Conservation (phyloP, 2,888 invertebrate genomes). For the Anaspis maculata region DNA sequence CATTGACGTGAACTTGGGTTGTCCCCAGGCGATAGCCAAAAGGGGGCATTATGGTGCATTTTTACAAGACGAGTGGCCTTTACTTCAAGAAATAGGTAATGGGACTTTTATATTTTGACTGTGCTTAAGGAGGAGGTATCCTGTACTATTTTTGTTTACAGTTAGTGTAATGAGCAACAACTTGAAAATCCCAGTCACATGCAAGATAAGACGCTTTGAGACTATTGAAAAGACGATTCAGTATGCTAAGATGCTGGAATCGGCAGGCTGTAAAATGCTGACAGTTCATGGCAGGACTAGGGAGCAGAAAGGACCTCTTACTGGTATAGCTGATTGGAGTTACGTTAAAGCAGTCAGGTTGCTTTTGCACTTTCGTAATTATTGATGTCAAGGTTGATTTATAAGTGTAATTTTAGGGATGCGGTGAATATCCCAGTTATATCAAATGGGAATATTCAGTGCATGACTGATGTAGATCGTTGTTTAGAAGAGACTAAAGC, state of each 20-base stretch:
- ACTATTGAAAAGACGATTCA: slow-evolving; percentile 75
- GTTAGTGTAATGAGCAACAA: slow-evolving; percentile 61
- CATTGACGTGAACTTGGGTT: slow-evolving; percentile 95
- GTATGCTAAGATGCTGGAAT: slow-evolving; percentile 91
- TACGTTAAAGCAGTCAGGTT: slow-evolving; percentile 86
- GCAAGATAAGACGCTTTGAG: slow-evolving; percentile 89
- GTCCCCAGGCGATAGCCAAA: slow-evolving; percentile 96
- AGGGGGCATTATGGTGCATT: slow-evolving; percentile 94
- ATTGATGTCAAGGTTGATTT: too few relatives aligned
- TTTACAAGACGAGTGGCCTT: slow-evolving; percentile 91
- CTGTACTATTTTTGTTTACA: slow-evolving; percentile 42
- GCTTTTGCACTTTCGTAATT: too few relatives aligned
- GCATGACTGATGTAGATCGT: slow-evolving; percentile 72
- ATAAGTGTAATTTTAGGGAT: slow-evolving; percentile 57
- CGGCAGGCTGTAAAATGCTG: slow-evolving; percentile 83
- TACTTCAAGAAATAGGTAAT: slow-evolving; percentile 67
- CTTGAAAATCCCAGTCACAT: slow-evolving; percentile 84
- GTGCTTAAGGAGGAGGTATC: background rate
- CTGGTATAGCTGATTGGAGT: slow-evolving; percentile 91
- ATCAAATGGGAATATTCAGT: slow-evolving; percentile 97
- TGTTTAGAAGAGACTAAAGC: slow-evolving; percentile 82
- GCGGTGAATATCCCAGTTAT: slow-evolving; percentile 87
- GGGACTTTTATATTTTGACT: background rate
- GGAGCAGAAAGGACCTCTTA: slow-evolving; percentile 93
- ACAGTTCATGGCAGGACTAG: slow-evolving; percentile 94